Evolutionary conservation across 2,888 invertebrate species (phyloP).

Genomic region (Mayetiola destructor): DNA sequence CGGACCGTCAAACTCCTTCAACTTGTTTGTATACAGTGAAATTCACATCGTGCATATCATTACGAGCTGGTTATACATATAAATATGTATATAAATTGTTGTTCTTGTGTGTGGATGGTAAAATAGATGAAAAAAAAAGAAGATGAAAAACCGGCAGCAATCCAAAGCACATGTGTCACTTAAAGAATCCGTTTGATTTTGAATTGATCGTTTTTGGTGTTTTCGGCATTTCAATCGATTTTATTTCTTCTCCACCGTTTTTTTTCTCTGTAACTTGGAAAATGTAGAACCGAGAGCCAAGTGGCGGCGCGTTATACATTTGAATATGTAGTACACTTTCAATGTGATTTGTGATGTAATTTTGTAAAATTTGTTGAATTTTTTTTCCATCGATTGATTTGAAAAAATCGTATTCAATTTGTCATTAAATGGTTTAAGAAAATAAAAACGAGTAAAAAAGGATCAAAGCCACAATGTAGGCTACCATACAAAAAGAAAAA

Average conservation of each 20-base stretch:
- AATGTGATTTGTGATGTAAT: conserved; percentile 6
- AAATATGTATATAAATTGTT: conserved; percentile 3
- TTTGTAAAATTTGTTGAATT: background rate
- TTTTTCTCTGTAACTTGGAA: no score
- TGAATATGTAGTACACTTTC: background rate
- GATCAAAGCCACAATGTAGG: conserved; percentile 10
- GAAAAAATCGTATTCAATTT: background rate
- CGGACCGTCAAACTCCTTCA: no score
- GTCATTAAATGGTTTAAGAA: background rate
- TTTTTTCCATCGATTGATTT: background rate
- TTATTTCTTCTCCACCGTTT: background rate
- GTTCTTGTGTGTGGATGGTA: no score
- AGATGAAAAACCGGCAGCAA: background rate
- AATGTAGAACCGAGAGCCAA: no score
- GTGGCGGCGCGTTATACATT: background rate
- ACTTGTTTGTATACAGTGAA: no score
- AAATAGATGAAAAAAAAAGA: background rate
- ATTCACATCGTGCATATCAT: no score
- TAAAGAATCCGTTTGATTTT: background rate
- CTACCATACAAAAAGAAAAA: no score
- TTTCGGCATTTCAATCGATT: background rate
- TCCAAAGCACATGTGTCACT: background rate
- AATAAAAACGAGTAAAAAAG: no score
- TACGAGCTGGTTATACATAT: no score
- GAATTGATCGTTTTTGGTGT: no score